Base-by-base conservation (phyloP, 2,113 vertebrate species). In the Lonchura striata region DNA sequence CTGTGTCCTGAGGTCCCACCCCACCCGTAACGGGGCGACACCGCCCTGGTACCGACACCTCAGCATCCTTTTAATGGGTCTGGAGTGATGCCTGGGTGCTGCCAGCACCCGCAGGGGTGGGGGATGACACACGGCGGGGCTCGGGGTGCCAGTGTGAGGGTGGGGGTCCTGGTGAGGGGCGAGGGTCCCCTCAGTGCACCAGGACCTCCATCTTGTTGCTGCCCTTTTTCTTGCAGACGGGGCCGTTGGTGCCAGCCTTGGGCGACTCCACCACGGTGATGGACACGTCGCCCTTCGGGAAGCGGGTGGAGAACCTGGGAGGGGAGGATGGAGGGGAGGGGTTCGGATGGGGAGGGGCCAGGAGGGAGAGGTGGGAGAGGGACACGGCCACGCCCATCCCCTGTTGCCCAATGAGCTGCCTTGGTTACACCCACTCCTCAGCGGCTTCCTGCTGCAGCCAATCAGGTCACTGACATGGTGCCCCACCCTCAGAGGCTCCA, bases 181-280 rank as follows among this genome's bases (percentile, higher is more conserved):
- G 18, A 35, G 41, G 31, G 60, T 23, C 13, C 10, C 37, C 44
- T 97, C 97, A 98, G 22, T 91, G 72, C 17, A 98, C 97, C 31
- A 96, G 95, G 57, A 98, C 96, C 82, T 98, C 98, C 94, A 98
- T 88, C 56, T 86, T 87, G 50, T 68, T 69, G 72, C 92, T 97
- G 30, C 98, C 98, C 65, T 92, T 97, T 95, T 98, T 98, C 95
- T 95, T 98, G 92, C 84, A 98, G 70, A 89, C 12, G 0, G 98
- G 94, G 61, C 30, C 56, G 1, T 69, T 2, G 8, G 13, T 5
- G 57, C 37, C 1, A 2, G 65, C 56, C 63, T 92, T 42, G 8
- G 87, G 78, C 2, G 95, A 92, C 75, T 97, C 95, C 87, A 95
- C 88, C 52, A 98, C 95, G 13, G 95, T 98, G 86, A 98, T 64